Percentiles rank a stretch among this genome's conserved stretches.
Conservation (phyloP, 2,113 vertebrate species). For the Ptilonorhynchus violaceus region DNA sequence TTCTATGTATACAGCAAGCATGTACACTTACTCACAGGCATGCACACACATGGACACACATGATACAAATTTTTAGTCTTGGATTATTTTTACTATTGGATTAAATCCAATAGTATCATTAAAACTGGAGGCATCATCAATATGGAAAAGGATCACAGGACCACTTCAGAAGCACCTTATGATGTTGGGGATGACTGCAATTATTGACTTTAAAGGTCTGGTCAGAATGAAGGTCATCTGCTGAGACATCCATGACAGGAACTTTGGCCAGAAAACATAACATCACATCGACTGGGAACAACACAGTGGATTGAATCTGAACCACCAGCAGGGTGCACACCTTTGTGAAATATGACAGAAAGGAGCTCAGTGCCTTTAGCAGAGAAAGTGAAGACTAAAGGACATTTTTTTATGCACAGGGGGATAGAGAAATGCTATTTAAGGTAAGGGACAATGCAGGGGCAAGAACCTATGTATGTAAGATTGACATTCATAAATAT, state of each 20-base stretch:
- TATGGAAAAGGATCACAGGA: not conserved
- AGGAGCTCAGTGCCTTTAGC: not conserved
- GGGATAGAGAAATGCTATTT: not conserved
- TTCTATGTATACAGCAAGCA: rapidly evolving
- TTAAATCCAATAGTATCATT: not conserved
- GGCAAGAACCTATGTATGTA: not conserved
- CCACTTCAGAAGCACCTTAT: not conserved
- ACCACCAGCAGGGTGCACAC: not conserved
- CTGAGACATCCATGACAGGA: not conserved
- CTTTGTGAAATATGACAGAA: not conserved
- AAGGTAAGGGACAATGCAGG: not conserved
- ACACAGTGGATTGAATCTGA: not conserved
- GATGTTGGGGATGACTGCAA: not conserved
- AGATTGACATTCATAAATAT: not conserved
- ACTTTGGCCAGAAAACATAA: not conserved
- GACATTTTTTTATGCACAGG: not conserved
- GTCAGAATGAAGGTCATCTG: not conserved
- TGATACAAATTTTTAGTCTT: not conserved
- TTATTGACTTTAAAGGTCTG: not conserved
- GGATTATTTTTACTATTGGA: no score
- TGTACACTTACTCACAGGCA: not conserved
- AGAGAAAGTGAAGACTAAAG: not conserved
- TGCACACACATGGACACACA: rapidly evolving
- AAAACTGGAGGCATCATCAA: not conserved
- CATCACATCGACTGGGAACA: not conserved